phyloP scores from a whole-genome alignment of 1,140 invertebrate genomes.

The Trialeurodes vaporariorum region DNA sequence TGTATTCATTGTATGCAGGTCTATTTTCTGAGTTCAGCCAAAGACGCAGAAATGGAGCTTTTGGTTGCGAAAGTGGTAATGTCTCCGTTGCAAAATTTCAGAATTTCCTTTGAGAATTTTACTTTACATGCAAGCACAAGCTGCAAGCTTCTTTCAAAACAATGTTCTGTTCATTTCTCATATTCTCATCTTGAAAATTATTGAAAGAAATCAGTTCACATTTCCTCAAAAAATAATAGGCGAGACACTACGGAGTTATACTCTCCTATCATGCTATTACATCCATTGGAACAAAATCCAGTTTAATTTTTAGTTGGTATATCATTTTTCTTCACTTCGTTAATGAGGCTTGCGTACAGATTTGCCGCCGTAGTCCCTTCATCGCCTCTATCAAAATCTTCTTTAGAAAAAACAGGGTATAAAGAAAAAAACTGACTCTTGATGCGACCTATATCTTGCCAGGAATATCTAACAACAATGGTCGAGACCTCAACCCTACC shows the following conservation, averaged over 20 bases:
- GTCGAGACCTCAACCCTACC: slow-evolving; percentile 18
- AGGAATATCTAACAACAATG: slow-evolving; percentile 26
- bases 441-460: slow-evolving; percentile 21
- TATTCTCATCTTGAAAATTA: too few relatives aligned
- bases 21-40: too few relatives aligned
- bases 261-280: slow-evolving; percentile 31
- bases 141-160: too few relatives aligned
- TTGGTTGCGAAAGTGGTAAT: too few relatives aligned
- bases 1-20: too few relatives aligned
- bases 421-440: slow-evolving; percentile 29
- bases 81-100: too few relatives aligned
- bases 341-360: slow-evolving; percentile 24
- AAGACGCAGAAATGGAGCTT: too few relatives aligned
- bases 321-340: slow-evolving; percentile 23
- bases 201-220: too few relatives aligned
- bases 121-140: too few relatives aligned
- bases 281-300: slow-evolving; percentile 33
- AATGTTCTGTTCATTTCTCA: too few relatives aligned
- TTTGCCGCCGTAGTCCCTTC: slow-evolving; percentile 26
- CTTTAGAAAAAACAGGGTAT: slow-evolving; percentile 23
- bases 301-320: slow-evolving; percentile 28
- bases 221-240: slow-evolving; percentile 23
- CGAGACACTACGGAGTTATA: slow-evolving; percentile 29
- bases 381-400: slow-evolving; percentile 5
- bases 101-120: too few relatives aligned